Evolutionary conservation across 2,888 invertebrate genomes (phyloP).

Genomic region (Cyclophora albipunctata): DNA sequence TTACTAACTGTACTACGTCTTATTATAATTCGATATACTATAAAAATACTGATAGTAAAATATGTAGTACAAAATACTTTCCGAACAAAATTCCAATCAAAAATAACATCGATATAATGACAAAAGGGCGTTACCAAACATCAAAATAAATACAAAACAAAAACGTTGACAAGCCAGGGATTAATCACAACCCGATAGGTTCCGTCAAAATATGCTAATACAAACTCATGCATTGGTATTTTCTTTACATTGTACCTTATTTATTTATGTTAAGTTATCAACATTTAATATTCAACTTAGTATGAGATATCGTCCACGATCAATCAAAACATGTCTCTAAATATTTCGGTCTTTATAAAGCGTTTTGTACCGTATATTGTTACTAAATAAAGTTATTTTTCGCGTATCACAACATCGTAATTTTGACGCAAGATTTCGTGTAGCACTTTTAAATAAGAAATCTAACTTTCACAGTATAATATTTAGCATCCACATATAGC

Average conservation of each 20-base stretch:
- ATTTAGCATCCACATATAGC: too few species aligned
- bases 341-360: not conserved
- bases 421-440: too few species aligned
- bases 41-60: too few species aligned
- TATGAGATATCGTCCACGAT: slow-evolving; percentile 52
- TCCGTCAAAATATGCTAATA: slow-evolving; percentile 41
- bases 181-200: slow-evolving; percentile 47
- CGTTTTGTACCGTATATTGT: too few species aligned
- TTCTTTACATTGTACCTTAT: slow-evolving; percentile 49
- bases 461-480: too few species aligned
- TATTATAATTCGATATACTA: too few species aligned
- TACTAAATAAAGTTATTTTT: too few species aligned
- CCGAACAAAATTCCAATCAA: not conserved
- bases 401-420: too few species aligned
- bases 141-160: slow-evolving; percentile 33
- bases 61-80: too few species aligned
- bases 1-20: too few species aligned
- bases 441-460: too few species aligned
- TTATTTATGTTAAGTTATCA: slow-evolving; percentile 65
- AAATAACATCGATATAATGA: slow-evolving; percentile 19
- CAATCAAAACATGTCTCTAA: slow-evolving; percentile 47
- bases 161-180: slow-evolving; percentile 53
- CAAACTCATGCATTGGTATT: slow-evolving; percentile 25
- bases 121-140: slow-evolving; percentile 57
- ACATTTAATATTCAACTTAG: slow-evolving; percentile 57